These are phyloP conservation scores for Pangasius macronema DNA, from an alignment of 2,797 vertebrate species.

Conservation along the genomic window DNA sequence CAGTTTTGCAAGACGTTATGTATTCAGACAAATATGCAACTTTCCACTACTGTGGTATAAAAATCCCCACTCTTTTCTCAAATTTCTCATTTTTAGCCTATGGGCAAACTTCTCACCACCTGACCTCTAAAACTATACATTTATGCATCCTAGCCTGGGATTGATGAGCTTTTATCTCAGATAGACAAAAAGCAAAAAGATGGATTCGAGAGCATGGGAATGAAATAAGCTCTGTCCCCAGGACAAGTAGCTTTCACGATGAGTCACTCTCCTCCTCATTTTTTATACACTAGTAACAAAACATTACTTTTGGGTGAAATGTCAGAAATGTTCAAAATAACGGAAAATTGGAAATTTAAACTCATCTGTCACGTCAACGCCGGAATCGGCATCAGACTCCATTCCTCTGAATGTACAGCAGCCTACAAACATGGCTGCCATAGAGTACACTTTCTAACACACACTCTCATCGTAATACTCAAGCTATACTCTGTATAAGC, in stretches of 20 bases:
- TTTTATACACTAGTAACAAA: not conserved
- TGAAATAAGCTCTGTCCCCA: not conserved
- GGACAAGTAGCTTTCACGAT: not conserved
- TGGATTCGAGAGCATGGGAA: not conserved
- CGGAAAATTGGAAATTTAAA: not conserved
- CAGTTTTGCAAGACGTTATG: not conserved
- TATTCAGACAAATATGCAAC: not conserved
- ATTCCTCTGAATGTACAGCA: not conserved
- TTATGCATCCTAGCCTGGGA: not conserved
- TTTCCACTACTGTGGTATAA: not conserved
- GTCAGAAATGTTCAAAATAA: not conserved
- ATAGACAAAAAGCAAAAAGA: not conserved
- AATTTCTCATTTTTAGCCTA: not conserved
- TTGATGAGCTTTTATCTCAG: not conserved
- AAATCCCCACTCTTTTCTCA: not conserved
- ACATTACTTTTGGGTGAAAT: not conserved
- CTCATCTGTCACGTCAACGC: not conserved
- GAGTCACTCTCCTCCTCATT: not conserved
- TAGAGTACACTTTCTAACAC: not conserved
- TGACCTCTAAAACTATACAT: not conserved
- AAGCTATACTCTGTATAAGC: not conserved
- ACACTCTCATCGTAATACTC: not conserved
- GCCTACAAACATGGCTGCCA: not conserved
- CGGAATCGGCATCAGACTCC: not conserved
- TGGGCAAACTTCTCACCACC: not conserved